Evolutionary conservation across 2,888 invertebrate species (phyloP).

Genomic region (Ditula angustiorana): DNA sequence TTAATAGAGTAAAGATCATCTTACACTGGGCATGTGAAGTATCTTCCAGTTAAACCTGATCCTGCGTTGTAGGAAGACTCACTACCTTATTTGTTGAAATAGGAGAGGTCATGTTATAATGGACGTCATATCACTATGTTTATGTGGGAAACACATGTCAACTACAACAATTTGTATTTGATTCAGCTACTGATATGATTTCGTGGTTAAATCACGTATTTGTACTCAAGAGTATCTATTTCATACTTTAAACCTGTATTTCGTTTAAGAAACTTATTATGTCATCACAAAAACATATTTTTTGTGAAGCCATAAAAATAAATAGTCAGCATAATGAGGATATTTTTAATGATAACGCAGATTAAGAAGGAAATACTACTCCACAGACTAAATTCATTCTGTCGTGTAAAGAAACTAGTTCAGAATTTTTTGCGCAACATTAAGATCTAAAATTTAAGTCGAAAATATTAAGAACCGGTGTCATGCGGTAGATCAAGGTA

Average conservation of each 20-base stretch:
- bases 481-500: no score
- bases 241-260: background rate
- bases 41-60: constrained; percentile 39
- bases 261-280: background rate
- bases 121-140: constrained; percentile 1
- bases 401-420: no score
- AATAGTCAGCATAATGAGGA: no score
- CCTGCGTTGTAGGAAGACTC: background rate
- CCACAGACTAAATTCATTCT: no score
- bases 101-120: constrained; percentile 4
- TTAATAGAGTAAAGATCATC: constrained; percentile 37
- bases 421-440: no score
- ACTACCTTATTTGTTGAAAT: background rate
- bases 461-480: no score
- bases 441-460: no score
- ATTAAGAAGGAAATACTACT: no score
- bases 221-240: constrained; percentile 47
- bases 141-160: constrained; percentile 59
- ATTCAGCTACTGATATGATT: constrained; percentile 49
- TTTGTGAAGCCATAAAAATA: no score
- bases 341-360: no score
- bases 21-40: constrained; percentile 42
- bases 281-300: background rate
- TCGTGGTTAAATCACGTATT: constrained; percentile 56
- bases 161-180: constrained; percentile 53